Evolutionary conservation across 1,140 invertebrate genomes (phyloP), one percentile per base, ranked within the genome.

Genomic region (Globodera rostochiensis): DNA sequence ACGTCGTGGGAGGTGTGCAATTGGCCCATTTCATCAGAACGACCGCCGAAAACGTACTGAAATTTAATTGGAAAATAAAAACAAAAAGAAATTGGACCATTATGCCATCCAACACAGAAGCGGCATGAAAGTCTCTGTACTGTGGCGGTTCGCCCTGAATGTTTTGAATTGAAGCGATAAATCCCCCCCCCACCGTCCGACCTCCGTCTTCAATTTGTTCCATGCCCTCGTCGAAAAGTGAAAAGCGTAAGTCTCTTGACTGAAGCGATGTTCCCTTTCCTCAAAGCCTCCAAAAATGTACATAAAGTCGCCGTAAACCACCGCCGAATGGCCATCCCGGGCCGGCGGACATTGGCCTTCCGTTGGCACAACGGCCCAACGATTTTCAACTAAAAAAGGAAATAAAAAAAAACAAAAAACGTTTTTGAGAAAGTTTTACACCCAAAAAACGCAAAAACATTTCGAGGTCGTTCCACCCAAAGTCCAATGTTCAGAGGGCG

Each of bases 261-360:
- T 94, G 90, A 95, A 96, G 82, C 93, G 91, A 84, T 95, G 93
- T 70, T 93, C 92, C 47, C 93, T 92, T 86, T 95, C 94, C 90
- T 94, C 93, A 84, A 87, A 91, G 7, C 95, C 95, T 45, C 95
- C 95, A 91, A 95, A 96, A 77, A 96, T 93, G 86, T 93, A 95
- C 95, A 97, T 96, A 85, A 92, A 93, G 86, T 94, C 91, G 80
- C 92, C 91, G 80, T 95, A 93, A 9, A 96, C 91, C 89, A 94
- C 95, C 4, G 95, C 95, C 19, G 94, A 94, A 90, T 97, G 95
- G 0, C 95, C 95, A 91, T 97, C 95, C 86, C 95, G 92, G 0
- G 94, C 93, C 77, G 93, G 93, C 0, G 95, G 95, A 70, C 93
- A 90, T 15, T 90, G 71, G 0, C 95, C 95, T 6, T 90, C 91